Conservation (phyloP, 1,140 invertebrate species). For the Drosophila repletoides region DNA sequence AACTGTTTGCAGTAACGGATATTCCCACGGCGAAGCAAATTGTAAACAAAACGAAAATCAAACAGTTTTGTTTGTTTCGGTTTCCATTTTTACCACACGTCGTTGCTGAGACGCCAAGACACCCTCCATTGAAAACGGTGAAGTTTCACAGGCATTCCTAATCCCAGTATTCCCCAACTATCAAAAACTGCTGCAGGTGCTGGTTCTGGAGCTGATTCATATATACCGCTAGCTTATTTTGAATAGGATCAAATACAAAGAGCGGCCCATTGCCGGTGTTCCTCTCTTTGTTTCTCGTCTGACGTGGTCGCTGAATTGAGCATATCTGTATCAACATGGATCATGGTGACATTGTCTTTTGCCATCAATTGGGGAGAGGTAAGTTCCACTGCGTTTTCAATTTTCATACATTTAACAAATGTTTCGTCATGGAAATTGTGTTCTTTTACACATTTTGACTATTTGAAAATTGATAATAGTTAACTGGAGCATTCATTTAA, state of each 20-base stretch:
- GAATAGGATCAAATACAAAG: slow-evolving; percentile 6
- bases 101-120: slow-evolving; percentile 4
- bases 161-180: neutral
- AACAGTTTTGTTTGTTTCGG: slow-evolving; percentile 13
- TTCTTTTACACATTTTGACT: too few species aligned
- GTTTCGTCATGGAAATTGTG: too few species aligned
- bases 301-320: neutral
- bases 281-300: too few species aligned
- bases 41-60: slow-evolving; percentile 33
- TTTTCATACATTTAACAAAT: too few species aligned
- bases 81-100: slow-evolving; percentile 10
- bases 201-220: slow-evolving; percentile 5
- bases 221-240: slow-evolving; percentile 2
- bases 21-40: slow-evolving; percentile 20
- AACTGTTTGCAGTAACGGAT: neutral
- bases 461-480: too few species aligned
- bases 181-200: slow-evolving; percentile 4
- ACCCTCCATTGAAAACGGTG: too few species aligned
- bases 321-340: slow-evolving; percentile 8
- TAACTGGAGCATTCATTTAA: too few species aligned
- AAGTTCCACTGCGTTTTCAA: slow-evolving; percentile 8
- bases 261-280: slow-evolving; percentile 20
- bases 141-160: too few species aligned
- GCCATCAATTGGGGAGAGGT: slow-evolving; percentile 28
- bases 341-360: slow-evolving; percentile 26